Conservation (phyloP, 2,888 invertebrate genomes). For the Hyalella azteca region DNA sequence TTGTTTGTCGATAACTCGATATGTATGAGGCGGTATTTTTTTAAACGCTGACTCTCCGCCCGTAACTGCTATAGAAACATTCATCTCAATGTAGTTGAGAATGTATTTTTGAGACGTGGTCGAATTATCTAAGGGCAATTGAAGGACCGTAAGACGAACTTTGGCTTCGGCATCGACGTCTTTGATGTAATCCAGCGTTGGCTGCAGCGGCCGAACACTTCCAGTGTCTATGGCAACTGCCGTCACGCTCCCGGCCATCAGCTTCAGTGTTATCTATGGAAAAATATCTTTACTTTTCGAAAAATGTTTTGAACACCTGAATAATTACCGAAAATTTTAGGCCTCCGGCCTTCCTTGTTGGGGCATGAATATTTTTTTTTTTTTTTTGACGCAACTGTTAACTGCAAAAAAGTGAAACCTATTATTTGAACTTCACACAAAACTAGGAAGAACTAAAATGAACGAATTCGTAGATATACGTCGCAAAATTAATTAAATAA, state of each 20-base stretch:
- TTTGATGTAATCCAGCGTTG: conserved; percentile 52
- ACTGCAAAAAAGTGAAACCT: no score
- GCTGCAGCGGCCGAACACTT: conserved; percentile 31
- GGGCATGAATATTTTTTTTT: no score
- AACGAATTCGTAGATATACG: no score
- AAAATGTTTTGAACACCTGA: no score
- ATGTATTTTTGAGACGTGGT: neutral
- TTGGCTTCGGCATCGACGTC: conserved; percentile 52
- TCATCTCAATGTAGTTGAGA: conserved; percentile 30
- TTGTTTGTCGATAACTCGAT: conserved; percentile 18
- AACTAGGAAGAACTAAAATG: no score
- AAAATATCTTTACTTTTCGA: no score
- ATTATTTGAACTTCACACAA: no score
- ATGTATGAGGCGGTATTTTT: conserved; percentile 38
- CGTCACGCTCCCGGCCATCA: conserved; percentile 40
- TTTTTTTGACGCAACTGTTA: no score
- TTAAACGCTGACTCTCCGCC: conserved; percentile 5
- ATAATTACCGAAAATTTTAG: no score
- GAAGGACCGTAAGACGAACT: conserved; percentile 39
- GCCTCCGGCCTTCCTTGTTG: no score
- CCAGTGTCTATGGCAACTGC: conserved; percentile 33
- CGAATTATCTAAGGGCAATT: neutral
- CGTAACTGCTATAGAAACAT: conserved; percentile 10
- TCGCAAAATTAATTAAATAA: no score
- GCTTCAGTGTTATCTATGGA: conserved; percentile 32